phyloP scores from a whole-genome alignment of 2,113 vertebrate genomes.

The Columba janthina region DNA sequence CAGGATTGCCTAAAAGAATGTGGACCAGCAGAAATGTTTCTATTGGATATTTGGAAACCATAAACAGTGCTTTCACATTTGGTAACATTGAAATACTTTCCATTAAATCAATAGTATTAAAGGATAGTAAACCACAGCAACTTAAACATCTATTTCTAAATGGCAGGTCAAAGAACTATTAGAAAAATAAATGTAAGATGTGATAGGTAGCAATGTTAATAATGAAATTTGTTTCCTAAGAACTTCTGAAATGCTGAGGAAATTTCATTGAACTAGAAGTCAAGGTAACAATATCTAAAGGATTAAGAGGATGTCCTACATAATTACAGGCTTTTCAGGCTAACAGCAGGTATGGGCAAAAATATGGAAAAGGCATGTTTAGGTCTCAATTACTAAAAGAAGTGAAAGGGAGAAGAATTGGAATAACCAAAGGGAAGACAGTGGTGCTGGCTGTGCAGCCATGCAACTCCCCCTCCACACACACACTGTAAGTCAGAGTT shows the following conservation, averaged over 20 bases:
- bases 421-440: neutral
- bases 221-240: neutral
- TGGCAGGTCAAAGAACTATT: neutral
- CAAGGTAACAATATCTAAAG: neutral
- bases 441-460: neutral
- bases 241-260: neutral
- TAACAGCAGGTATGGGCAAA: neutral
- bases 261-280: neutral
- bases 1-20: neutral
- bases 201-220: neutral
- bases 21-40: neutral
- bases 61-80: neutral
- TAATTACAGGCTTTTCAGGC: neutral
- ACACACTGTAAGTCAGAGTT: neutral
- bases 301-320: neutral
- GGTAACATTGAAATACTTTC: neutral
- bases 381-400: neutral
- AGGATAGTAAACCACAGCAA: neutral
- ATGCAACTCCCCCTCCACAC: neutral
- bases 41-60: neutral
- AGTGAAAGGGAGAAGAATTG: neutral
- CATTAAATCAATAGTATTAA: neutral
- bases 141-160: neutral
- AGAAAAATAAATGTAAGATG: neutral
- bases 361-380: neutral